Conservation (phyloP, 2,113 vertebrate genomes). For the Nipponia nippon region DNA sequence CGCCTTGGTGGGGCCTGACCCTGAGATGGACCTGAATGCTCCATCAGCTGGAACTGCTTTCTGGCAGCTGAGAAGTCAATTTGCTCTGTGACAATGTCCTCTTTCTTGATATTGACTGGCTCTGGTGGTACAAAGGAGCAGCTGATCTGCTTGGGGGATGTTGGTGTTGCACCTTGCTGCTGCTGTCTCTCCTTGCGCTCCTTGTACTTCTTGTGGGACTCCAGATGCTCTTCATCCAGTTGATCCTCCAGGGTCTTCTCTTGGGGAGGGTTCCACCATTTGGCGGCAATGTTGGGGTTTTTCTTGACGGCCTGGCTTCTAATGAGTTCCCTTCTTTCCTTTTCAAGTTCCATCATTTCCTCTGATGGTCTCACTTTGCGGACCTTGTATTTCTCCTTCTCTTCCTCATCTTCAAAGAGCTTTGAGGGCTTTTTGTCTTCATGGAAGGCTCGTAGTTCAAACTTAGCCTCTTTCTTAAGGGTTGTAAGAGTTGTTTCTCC, state of each 20-base stretch:
- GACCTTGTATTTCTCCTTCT: conserved; percentile 82
- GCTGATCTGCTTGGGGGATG: conserved; percentile 37
- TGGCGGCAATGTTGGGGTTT: conserved; percentile 88
- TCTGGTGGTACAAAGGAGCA: conserved; percentile 54
- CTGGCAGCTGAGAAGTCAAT: conserved; percentile 91
- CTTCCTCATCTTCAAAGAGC: conserved; percentile 84
- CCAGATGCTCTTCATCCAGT: conserved; percentile 87
- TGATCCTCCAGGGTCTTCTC: conserved; percentile 90
- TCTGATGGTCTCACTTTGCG: conserved; percentile 87
- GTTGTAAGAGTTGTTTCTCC: conserved; percentile 74
- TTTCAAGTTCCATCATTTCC: conserved; percentile 92
- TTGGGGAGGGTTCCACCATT: conserved; percentile 98
- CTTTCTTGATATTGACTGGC: conserved; percentile 68
- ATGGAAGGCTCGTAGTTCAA: conserved; percentile 92
- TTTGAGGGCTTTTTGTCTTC: conserved; percentile 93
- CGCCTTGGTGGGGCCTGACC: conserved; percentile 66
- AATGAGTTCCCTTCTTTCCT: conserved; percentile 91
- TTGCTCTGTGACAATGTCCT: conserved; percentile 89
- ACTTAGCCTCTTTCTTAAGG: conserved; percentile 85
- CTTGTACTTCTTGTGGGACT: conserved; percentile 92
- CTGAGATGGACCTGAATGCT: conserved; percentile 67
- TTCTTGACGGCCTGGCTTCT: conserved; percentile 94
- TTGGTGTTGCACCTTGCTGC: conserved; percentile 52
- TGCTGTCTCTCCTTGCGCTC: conserved; percentile 89
- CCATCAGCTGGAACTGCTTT: conserved; percentile 90